Evolutionary conservation across 2,113 vertebrate species (phyloP).

Genomic region (Ursus arctos): DNA sequence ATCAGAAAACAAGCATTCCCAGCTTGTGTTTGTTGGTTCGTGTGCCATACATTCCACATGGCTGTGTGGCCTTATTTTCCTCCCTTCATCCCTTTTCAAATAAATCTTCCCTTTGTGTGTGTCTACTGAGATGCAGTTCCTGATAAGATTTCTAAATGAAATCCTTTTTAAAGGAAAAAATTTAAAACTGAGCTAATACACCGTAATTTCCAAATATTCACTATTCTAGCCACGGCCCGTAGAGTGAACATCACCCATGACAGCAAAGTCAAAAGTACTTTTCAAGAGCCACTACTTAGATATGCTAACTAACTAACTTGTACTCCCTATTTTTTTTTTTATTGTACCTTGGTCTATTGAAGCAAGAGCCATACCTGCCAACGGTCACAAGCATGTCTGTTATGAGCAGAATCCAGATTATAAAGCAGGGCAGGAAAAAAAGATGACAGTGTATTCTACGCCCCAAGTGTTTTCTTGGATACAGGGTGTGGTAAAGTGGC

Average conservation of each 20-base stretch:
- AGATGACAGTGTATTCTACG: background rate
- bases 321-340: background rate
- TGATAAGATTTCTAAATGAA: background rate
- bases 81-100: background rate
- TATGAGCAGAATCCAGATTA: background rate
- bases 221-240: background rate
- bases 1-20: background rate
- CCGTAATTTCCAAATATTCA: background rate
- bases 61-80: background rate
- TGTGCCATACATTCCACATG: background rate
- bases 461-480: background rate
- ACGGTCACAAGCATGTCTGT: background rate
- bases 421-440: background rate
- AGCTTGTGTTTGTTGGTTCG: background rate
- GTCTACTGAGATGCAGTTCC: background rate
- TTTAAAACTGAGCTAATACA: background rate
- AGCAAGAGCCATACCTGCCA: background rate
- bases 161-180: background rate
- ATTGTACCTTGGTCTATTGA: background rate
- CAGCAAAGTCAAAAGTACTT: constrained; percentile 6
- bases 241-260: background rate
- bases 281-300: background rate
- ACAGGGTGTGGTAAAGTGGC: background rate
- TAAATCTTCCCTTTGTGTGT: background rate
- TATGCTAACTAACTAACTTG: background rate